Conservation (phyloP, 2,888 invertebrate species). For the Ichneumon xanthorius region DNA sequence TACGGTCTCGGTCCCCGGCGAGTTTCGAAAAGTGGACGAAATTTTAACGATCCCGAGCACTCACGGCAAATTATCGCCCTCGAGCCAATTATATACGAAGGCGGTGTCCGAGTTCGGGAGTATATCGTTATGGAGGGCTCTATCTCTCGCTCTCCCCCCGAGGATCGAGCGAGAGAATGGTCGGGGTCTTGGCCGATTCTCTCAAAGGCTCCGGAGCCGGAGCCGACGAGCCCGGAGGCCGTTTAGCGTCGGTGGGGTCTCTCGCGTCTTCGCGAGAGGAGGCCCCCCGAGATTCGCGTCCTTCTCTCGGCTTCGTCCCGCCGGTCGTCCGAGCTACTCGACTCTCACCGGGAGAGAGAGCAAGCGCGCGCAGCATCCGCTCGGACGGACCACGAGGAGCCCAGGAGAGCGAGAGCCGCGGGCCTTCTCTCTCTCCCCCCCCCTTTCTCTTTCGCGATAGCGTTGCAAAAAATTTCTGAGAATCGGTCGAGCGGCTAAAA, state of each 20-base stretch:
- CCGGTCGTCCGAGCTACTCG: neutral
- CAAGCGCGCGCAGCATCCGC: neutral
- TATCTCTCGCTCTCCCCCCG: neutral
- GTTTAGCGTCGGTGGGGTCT: slow-evolving; percentile 62
- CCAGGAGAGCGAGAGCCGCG: slow-evolving; percentile 2
- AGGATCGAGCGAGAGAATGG: neutral
- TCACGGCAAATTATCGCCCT: slow-evolving; percentile 81
- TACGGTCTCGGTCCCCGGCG: neutral
- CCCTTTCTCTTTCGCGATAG: slow-evolving; percentile 13
- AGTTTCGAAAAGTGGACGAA: slow-evolving; percentile 73
- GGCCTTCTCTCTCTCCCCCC: neutral
- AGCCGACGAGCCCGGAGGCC: slow-evolving; percentile 62
- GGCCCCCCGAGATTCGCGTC: slow-evolving; percentile 24
- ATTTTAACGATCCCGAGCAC: slow-evolving; percentile 80
- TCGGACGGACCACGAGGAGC: neutral
- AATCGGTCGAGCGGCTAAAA: slow-evolving; percentile 81
- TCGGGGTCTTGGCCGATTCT: slow-evolving; percentile 39
- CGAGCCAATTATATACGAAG: slow-evolving; percentile 78
- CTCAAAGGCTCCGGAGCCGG: slow-evolving; percentile 54
- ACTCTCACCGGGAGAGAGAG: slow-evolving; percentile 7
- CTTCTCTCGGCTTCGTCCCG: neutral
- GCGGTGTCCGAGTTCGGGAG: slow-evolving; percentile 44
- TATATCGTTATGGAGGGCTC: slow-evolving; percentile 70
- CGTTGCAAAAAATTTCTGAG: slow-evolving; percentile 79
- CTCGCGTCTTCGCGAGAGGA: slow-evolving; percentile 53